phyloP scores from a whole-genome alignment of 2,797 vertebrate species.

The Mareca penelope region DNA sequence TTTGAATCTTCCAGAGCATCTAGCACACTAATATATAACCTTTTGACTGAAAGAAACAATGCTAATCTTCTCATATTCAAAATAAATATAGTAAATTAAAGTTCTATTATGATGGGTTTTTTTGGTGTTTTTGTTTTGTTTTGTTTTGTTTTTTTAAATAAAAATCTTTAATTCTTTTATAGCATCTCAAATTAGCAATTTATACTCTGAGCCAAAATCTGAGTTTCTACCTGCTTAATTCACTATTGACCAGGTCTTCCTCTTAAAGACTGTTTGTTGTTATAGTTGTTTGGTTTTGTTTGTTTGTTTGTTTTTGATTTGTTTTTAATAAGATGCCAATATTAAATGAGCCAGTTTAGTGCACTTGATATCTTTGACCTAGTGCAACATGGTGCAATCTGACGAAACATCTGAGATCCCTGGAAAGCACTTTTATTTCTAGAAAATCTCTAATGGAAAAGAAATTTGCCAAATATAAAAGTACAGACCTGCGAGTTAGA shows the following conservation, averaged over 20 bases:
- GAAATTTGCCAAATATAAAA: background rate
- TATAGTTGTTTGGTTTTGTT: no score
- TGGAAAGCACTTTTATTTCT: background rate
- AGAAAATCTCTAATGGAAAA: background rate
- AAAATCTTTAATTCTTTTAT: background rate
- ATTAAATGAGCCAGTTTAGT: background rate
- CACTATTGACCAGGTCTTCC: background rate
- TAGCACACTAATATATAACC: background rate
- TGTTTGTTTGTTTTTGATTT: no score
- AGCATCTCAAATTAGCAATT: background rate
- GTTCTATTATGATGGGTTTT: background rate
- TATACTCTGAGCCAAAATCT: rapidly evolving
- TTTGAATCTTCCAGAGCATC: background rate
- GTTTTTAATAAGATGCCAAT: background rate
- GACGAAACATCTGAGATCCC: background rate
- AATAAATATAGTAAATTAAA: background rate
- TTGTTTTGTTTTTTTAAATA: no score
- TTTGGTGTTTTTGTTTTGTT: no score
- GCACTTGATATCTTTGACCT: background rate
- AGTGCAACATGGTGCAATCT: background rate
- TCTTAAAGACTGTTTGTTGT: background rate
- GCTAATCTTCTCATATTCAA: rapidly evolving
- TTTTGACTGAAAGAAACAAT: background rate
- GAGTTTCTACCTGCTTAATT: background rate
- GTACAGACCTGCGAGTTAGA: background rate